Evolutionary conservation across 2,113 vertebrate genomes (phyloP), one percentile per base, ranked within the genome.

Genomic region (Natator depressus): DNA sequence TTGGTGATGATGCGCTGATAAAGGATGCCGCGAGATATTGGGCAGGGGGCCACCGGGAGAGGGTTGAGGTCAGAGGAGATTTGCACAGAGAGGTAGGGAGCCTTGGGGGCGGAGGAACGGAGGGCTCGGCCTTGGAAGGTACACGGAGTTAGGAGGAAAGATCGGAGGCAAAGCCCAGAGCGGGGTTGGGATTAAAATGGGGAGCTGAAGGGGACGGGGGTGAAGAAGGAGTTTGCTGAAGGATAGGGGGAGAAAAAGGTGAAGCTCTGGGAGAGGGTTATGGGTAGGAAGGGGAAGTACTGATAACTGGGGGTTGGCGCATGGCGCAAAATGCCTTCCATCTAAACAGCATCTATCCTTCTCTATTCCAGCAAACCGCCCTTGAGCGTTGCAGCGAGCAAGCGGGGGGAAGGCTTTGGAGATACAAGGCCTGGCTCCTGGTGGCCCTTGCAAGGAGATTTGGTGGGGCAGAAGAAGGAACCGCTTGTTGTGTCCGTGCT

Each of bases 161-260:
- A 84, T 9, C 62, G 88, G 83, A 11, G 79, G 88, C 50, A 89
- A 62, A 54, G 25, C 57, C n/a, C 82, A 84, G 90, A 87, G 91
- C 87, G 87, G 94, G 93, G 86, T 27, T 49, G 92, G 83, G 90
- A 90, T 85, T 76, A 87, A 47, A 50, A 69, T 27, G 57, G 57
- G 4, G 14, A 62, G 31, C 31, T 55, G 20, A 53, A 16, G 31
- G n/a, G 16, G 53, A 29, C 17, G 11, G 38, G 10, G 12, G 47
- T 12, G 78, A 10, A 69, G 9, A n/a, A 69, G 57, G 84, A 75
- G 88, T 38, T 31, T 46, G 42, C 17, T 1, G 38, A 17, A 25
- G 8, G 20, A 10, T 7, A 24, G 38, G 75, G 42, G 24, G 75
- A 14, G 42, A 24, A 29, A 24, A 47, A 42, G 24, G 87, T 2